Percentiles rank a stretch among this genome's conserved stretches.
Evolutionary conservation across 35 echinoderm and acorn worm genomes (phyloP).

Genomic region (Lytechinus pictus): DNA sequence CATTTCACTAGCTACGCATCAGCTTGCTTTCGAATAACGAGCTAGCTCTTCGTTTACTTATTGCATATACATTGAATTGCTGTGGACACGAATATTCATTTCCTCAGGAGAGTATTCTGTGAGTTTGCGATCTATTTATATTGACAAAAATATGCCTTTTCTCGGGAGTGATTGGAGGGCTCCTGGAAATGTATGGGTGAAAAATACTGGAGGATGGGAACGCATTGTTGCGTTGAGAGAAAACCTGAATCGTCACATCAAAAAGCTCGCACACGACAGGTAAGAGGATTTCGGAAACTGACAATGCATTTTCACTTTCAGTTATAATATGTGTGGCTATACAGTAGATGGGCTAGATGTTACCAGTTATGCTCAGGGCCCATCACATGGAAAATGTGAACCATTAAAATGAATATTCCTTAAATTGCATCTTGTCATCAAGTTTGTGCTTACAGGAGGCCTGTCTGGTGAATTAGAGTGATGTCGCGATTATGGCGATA

Average conservation of each 20-base stretch:
- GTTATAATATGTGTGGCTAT: no score
- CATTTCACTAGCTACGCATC: background rate
- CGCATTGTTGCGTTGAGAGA: constrained; percentile 62
- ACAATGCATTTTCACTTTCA: no score
- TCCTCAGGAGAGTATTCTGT: background rate
- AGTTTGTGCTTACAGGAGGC: no score
- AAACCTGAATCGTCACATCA: constrained; percentile 74
- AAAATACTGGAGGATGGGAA: constrained; percentile 60
- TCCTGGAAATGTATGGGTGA: constrained; percentile 64
- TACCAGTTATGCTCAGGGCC: no score
- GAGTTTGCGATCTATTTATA: no score
- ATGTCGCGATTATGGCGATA: background rate
- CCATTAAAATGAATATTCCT: no score
- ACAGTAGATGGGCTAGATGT: no score
- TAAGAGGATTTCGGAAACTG: constrained; percentile 41
- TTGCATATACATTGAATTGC: background rate
- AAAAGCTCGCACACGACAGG: constrained; percentile 60
- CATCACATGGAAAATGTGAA: no score
- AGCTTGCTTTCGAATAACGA: background rate
- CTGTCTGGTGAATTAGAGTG: background rate
- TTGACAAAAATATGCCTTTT: constrained; percentile 31
- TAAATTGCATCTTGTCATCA: no score
- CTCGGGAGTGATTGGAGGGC: constrained; percentile 36
- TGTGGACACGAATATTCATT: background rate
- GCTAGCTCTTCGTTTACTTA: background rate